Evolutionary conservation across 2,113 vertebrate genomes (phyloP), one percentile per base, ranked within the genome.

Genomic region (Aix galericulata): DNA sequence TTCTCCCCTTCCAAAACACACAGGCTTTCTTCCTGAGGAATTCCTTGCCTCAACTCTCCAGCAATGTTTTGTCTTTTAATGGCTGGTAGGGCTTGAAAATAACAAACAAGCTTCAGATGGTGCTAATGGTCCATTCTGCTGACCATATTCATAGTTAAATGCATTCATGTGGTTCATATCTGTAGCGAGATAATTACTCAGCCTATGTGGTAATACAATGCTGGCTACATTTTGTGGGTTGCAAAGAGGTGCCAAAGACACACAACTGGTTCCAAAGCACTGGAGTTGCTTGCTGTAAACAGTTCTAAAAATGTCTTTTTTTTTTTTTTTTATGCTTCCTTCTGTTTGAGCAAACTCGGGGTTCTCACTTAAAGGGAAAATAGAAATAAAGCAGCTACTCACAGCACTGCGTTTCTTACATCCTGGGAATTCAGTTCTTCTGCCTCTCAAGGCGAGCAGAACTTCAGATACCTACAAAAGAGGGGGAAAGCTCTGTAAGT

Each of bases 91-190:
- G 74, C 75, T 77, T 82, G 63, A 72, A 94, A 95, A 84, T 32
- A 83, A 85, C 80, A 90, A 94, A 90, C 36, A 86, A 89, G 86
- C n/a, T 93, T 95, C 93, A 95, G 88, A 89, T 78, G 77, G 83
- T 95, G 80, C 66, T 93, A 96, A 88, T 68, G 52, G 86, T 93
- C 84, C 84, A 77, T 92, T 87, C 84, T 92, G 74, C 58, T 89
- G 89, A 85, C 63, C 83, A 66, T 87, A 74, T 80, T 89, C 44
- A 93, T 78, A 92, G 74, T 82, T 89, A 96, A 97, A 93, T 78
- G 82, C 50, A 80, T 67, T 84, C 81, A 93, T 77, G 88, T 87
- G 93, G 95, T 94, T 92, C 73, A 1, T 91, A 92, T 96, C 86
- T 85, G 81, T 36, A 95, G 67, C 0, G 2, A 94, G 86, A 69